These are phyloP conservation scores for Nothoprocta pentlandii DNA, from an alignment of 2,113 vertebrate genomes.

Conservation along the genomic window DNA sequence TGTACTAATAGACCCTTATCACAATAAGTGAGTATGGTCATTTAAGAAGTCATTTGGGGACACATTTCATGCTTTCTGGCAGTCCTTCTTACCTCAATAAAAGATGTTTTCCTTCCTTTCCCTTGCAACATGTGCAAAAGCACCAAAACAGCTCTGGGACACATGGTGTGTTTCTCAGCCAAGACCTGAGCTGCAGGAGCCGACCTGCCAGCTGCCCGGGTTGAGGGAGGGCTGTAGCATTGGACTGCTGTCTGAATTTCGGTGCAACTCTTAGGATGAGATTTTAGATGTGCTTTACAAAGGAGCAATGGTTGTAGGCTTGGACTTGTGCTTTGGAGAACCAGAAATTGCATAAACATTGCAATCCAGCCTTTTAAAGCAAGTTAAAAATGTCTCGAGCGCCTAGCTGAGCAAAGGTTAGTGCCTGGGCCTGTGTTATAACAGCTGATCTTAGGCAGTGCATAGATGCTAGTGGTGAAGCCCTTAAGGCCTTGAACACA, in stretches of 20 bases:
- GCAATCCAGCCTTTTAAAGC: neutral
- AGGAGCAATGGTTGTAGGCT: neutral
- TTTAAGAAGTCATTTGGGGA: neutral
- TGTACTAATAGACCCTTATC: rapidly evolving
- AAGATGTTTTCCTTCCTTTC: neutral
- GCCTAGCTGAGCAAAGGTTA: rapidly evolving
- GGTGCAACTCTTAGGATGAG: rapidly evolving
- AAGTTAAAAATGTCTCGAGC: neutral
- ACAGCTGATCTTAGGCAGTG: neutral
- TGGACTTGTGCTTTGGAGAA: neutral
- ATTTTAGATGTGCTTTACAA: neutral
- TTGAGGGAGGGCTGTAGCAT: neutral
- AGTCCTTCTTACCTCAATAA: neutral
- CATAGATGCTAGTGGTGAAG: neutral
- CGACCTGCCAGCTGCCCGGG: neutral
- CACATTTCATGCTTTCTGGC: neutral
- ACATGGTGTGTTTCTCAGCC: neutral
- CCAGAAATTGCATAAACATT: neutral
- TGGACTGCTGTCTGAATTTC: rapidly evolving
- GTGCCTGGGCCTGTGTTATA: neutral
- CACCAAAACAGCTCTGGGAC: neutral
- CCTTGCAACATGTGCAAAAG: neutral
- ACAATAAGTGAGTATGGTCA: neutral
- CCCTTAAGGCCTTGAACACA: rapidly evolving
- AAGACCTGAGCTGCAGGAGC: neutral